phyloP scores from a whole-genome alignment of 1,140 invertebrate species.

The Cecropterus lyciades region DNA sequence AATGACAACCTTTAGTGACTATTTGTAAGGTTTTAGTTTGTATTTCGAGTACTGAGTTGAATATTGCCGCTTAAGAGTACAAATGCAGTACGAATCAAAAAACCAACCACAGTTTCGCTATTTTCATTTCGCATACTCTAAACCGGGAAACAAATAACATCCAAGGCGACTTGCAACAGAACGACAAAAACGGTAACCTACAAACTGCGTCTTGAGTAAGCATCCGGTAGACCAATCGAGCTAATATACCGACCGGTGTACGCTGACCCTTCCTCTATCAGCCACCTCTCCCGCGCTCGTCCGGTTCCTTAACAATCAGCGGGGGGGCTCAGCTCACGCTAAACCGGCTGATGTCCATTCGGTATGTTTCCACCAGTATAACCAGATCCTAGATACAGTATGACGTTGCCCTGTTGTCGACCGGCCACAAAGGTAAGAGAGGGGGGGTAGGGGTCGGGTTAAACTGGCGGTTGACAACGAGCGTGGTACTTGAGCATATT shows the following conservation, averaged over 20 bases:
- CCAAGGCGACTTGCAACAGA: slow-evolving; percentile 48
- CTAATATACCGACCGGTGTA: slow-evolving; percentile 64
- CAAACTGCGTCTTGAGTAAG: slow-evolving; percentile 69
- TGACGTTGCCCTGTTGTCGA: slow-evolving; percentile 10
- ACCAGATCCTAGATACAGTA: slow-evolving; percentile 26
- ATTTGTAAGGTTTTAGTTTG: too few species aligned
- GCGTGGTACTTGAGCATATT: slow-evolving; percentile 77
- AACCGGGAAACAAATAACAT: slow-evolving; percentile 35
- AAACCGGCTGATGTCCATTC: background rate
- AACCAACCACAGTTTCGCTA: background rate
- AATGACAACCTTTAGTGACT: too few species aligned
- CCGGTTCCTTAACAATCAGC: background rate
- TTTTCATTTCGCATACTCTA: slow-evolving; percentile 4
- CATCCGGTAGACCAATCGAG: slow-evolving; percentile 75
- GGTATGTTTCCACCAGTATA: slow-evolving; percentile 19
- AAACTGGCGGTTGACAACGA: slow-evolving; percentile 57
- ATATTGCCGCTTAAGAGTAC: too few species aligned
- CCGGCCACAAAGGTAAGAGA: slow-evolving; percentile 37
- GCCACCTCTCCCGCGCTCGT: slow-evolving; percentile 25
- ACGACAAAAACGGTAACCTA: slow-evolving; percentile 57
- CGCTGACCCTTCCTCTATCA: slow-evolving; percentile 45
- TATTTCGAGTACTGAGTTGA: too few species aligned
- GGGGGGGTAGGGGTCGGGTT: slow-evolving; percentile 50
- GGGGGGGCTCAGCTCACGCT: background rate
- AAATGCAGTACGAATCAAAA: background rate